These are phyloP conservation scores for Diprion similis DNA, from an alignment of 1,140 invertebrate genomes.

Conservation along the genomic window DNA sequence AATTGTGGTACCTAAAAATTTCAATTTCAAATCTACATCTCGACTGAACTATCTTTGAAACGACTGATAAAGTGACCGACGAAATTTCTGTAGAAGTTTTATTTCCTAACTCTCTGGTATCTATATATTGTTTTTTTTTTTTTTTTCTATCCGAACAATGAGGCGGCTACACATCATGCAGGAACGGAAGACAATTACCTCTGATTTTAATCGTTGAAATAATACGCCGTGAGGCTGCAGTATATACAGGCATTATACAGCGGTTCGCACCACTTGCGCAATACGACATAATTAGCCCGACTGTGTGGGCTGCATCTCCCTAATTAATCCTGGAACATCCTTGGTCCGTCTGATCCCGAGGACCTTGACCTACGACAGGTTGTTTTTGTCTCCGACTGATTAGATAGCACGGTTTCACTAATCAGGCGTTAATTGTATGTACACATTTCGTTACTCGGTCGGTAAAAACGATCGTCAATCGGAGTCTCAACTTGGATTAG, in stretches of 20 bases:
- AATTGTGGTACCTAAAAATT: too few species aligned
- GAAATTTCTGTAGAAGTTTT: too few species aligned
- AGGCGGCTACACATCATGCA: not conserved
- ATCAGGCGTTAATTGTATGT: slow-evolving; percentile 6
- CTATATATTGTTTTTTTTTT: too few species aligned
- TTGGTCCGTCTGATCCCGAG: slow-evolving; percentile 19
- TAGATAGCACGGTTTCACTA: not conserved
- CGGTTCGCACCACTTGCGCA: slow-evolving; percentile 34
- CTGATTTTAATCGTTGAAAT: slow-evolving; percentile 50
- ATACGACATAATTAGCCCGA: slow-evolving; percentile 46
- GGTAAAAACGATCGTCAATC: not conserved
- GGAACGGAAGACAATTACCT: slow-evolving; percentile 41
- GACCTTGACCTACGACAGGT: slow-evolving; percentile 9
- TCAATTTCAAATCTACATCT: too few species aligned
- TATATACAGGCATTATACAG: slow-evolving; percentile 26
- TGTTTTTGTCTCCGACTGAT: slow-evolving; percentile 10
- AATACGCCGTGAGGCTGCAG: slow-evolving; percentile 38
- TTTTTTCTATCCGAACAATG: not conserved
- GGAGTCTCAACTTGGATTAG: too few species aligned
- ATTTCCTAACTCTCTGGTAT: too few species aligned
- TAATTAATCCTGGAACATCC: slow-evolving; percentile 26
- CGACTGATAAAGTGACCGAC: too few species aligned
- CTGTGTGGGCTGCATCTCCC: slow-evolving; percentile 28
- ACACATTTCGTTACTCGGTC: not conserved
- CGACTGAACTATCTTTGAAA: too few species aligned